Conservation (phyloP, 2,888 invertebrate genomes). For the Liodrosophila aerea region DNA sequence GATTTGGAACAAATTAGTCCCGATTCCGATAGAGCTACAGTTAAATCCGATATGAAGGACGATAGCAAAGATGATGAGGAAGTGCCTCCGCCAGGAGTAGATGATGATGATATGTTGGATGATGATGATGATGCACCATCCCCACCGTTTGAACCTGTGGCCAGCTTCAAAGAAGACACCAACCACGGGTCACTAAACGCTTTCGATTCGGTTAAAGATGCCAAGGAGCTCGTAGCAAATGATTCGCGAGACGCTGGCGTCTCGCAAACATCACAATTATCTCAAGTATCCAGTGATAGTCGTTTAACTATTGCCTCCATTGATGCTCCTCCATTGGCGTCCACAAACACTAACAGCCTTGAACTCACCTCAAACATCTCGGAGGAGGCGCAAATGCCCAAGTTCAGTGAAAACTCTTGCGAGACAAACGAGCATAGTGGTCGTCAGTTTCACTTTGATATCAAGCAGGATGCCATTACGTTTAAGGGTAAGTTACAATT, state of each 20-base stretch:
- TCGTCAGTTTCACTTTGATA: conserved; percentile 78
- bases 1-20: conserved; percentile 92
- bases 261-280: conserved; percentile 85
- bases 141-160: conserved; percentile 63
- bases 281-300: conserved; percentile 86
- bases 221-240: conserved; percentile 53
- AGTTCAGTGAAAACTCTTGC: conserved; percentile 80
- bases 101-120: conserved; percentile 86
- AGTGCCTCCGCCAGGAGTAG: conserved; percentile 75
- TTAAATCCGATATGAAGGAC: conserved; percentile 77
- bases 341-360: conserved; percentile 51
- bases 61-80: conserved; percentile 78
- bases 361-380: conserved; percentile 78
- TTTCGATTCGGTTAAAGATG: conserved; percentile 54
- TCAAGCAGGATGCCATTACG: conserved; percentile 81
- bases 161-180: conserved; percentile 83
- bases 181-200: conserved; percentile 48
- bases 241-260: conserved; percentile 80
- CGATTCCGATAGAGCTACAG: conserved; percentile 87
- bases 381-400: conserved; percentile 82
- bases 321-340: conserved; percentile 83
- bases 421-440: conserved; percentile 49
- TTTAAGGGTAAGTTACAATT: conserved; percentile 74
- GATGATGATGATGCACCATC: conserved; percentile 49
- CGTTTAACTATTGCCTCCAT: conserved; percentile 72